These are phyloP conservation scores for Mythimna impura DNA, from an alignment of 2,888 invertebrate genomes.

Conservation along the genomic window DNA sequence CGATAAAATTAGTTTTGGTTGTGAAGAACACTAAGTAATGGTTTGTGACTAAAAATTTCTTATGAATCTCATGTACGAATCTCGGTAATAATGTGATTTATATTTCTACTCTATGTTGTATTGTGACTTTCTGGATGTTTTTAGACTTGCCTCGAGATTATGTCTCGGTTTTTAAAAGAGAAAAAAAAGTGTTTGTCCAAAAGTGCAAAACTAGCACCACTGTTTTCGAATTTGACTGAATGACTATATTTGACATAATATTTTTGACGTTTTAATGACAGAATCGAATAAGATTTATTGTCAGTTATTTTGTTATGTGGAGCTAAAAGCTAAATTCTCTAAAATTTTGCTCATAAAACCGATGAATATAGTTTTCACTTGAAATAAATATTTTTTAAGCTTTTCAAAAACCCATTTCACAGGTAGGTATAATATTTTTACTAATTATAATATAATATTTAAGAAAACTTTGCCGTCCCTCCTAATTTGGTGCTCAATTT, in stretches of 20 bases:
- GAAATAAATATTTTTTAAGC: not conserved
- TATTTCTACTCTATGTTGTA: not conserved
- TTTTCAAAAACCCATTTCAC: not conserved
- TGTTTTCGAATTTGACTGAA: not conserved
- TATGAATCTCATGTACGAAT: constrained; percentile 40
- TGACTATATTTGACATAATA: not conserved
- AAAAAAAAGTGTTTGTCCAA: constrained; percentile 1
- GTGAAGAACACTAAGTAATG: constrained; percentile 11
- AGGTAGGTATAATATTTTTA: constrained; percentile 29
- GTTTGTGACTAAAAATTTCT: not conserved
- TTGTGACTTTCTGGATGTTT: not conserved
- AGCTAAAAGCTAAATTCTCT: not conserved
- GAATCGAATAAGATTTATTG: not conserved
- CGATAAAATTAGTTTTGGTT: constrained; percentile 15
- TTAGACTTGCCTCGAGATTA: not conserved
- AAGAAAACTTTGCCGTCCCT: constrained; percentile 61
- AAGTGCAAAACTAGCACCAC: not conserved
- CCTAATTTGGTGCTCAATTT: constrained; percentile 73
- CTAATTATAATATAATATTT: constrained; percentile 54
- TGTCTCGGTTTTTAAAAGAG: not conserved
- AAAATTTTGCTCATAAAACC: not conserved
- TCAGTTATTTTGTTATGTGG: not conserved
- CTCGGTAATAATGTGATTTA: constrained; percentile 16
- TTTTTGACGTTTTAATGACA: not conserved
- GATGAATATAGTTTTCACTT: not conserved